Evolutionary conservation across 2,888 invertebrate species (phyloP).

Genomic region (Marasmarcha lunaedactyla): DNA sequence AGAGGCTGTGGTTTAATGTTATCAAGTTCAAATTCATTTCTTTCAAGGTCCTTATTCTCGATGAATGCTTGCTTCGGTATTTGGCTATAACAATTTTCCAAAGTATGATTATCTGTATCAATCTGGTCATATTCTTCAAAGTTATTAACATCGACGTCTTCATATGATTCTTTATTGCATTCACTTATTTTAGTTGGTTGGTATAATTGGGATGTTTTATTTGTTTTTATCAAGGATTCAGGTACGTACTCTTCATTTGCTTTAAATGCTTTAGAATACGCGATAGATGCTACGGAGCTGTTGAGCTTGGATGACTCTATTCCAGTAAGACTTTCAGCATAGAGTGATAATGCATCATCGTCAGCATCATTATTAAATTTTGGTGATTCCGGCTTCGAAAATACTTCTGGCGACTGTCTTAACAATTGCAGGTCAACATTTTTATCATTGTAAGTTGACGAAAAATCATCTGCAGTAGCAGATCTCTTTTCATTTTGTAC

Average conservation of each 20-base stretch:
- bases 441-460: not conserved
- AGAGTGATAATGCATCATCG: conserved; percentile 47
- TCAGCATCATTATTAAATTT: conserved; percentile 26
- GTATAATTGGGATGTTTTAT: conserved; percentile 18
- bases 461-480: not conserved
- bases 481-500: too few relatives aligned
- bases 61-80: too few relatives aligned
- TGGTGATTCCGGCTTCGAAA: not conserved
- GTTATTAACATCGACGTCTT: too few relatives aligned
- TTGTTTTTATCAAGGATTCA: conserved; percentile 14
- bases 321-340: conserved; percentile 47
- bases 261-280: conserved; percentile 1
- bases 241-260: conserved; percentile 34
- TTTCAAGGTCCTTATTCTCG: conserved; percentile 11
- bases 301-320: conserved; percentile 30
- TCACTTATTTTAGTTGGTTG: conserved; percentile 26
- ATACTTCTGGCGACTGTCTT: too few relatives aligned
- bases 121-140: too few relatives aligned
- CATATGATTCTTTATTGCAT: too few relatives aligned
- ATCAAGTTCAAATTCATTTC: conserved; percentile 14
- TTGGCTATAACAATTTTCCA: too few relatives aligned
- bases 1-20: conserved; percentile 16
- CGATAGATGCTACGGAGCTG: conserved; percentile 1
- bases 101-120: too few relatives aligned
- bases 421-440: not conserved